Evolutionary conservation across 2,888 invertebrate genomes (phyloP).

Genomic region (Tortricodes alternella): DNA sequence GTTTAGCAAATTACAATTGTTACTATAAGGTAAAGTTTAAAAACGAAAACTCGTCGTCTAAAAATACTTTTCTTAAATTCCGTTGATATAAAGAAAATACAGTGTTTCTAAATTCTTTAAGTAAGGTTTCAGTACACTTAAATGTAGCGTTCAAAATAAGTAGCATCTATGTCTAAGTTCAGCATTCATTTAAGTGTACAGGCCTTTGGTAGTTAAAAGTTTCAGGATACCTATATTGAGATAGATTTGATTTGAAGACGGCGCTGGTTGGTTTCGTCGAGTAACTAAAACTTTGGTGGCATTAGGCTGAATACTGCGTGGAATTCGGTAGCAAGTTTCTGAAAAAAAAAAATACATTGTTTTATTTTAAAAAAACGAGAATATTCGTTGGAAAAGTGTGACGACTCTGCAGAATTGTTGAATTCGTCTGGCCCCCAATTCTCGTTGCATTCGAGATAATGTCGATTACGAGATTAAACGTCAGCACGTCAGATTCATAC

Average conservation of each 20-base stretch:
- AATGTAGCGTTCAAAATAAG: background rate
- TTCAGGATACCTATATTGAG: background rate
- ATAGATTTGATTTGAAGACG: slow-evolving; percentile 2
- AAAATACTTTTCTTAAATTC: slow-evolving; percentile 70
- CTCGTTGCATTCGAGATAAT: no score
- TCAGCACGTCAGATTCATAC: no score
- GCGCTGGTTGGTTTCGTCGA: slow-evolving; percentile 5
- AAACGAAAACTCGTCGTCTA: slow-evolving; percentile 79
- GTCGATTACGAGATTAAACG: no score
- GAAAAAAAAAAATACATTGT: background rate
- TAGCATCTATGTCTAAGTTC: slow-evolving; percentile 9
- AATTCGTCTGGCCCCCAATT: no score
- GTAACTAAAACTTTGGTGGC: slow-evolving; percentile 1
- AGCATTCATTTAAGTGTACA: slow-evolving; percentile 1
- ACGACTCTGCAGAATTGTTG: no score
- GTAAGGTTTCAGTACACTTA: slow-evolving; percentile 2
- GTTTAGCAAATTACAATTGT: slow-evolving; percentile 49
- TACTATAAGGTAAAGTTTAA: slow-evolving; percentile 61
- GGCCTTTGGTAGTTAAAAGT: slow-evolving; percentile 10
- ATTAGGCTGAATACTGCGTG: slow-evolving; percentile 19
- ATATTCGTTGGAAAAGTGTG: no score
- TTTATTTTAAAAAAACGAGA: background rate
- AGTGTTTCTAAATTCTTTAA: slow-evolving; percentile 16
- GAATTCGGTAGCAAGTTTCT: slow-evolving; percentile 23
- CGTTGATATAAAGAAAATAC: slow-evolving; percentile 24